Percentiles rank a stretch among this genome's conserved stretches.
phyloP scores from a whole-genome alignment of 2,888 invertebrate genomes.

The Bursaphelenchus okinawaensis region DNA sequence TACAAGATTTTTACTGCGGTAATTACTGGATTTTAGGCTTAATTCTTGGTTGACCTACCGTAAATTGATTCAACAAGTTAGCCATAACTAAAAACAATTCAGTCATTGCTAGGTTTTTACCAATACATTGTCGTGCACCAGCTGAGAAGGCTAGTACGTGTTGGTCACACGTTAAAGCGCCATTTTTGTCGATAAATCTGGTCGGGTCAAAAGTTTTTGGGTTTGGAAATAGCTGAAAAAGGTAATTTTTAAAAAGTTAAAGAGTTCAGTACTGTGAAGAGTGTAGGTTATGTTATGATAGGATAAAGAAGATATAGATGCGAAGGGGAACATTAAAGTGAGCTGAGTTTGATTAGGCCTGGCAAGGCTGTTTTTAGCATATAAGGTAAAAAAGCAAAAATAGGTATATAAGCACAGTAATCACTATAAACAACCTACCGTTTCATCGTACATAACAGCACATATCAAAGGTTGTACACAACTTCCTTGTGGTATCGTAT shows the following conservation, averaged over 20 bases:
- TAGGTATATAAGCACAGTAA: too few relatives aligned
- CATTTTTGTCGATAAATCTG: neutral
- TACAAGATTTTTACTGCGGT: too few relatives aligned
- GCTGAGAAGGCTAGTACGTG: neutral
- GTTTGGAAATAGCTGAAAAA: neutral
- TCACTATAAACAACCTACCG: neutral
- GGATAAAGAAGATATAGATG: too few relatives aligned
- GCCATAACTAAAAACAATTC: neutral
- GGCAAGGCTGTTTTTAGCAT: too few relatives aligned
- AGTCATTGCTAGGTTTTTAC: neutral
- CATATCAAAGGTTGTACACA: constrained; percentile 9
- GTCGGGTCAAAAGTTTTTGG: neutral
- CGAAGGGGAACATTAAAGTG: too few relatives aligned
- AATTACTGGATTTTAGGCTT: too few relatives aligned
- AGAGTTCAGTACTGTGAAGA: too few relatives aligned
- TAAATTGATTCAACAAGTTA: neutral
- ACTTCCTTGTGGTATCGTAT: constrained; percentile 6
- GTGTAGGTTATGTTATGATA: too few relatives aligned
- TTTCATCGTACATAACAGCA: neutral
- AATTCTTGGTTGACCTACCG: too few relatives aligned
- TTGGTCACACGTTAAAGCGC: neutral
- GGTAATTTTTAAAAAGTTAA: too few relatives aligned
- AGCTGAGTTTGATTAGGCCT: too few relatives aligned
- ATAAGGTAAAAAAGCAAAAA: too few relatives aligned
- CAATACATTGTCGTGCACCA: neutral